Evolutionary conservation across 1,140 invertebrate species (phyloP), one percentile per base, ranked within the genome.

Genomic region (Bombus impatiens): DNA sequence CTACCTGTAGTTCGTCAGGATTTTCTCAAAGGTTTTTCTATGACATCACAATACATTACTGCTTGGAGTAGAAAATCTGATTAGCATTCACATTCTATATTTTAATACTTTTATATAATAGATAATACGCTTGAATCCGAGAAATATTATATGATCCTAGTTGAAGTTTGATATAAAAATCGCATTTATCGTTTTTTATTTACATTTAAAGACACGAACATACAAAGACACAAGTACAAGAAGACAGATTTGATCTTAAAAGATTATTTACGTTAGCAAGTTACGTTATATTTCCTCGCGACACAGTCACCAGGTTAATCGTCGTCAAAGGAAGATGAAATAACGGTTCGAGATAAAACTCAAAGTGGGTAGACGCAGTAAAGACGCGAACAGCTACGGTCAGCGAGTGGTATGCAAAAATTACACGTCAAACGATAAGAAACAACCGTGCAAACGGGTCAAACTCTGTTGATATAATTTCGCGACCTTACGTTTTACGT

Each of bases 381-480:
- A 35, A 35, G 8, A 47, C 47, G 47, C 47, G 15, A 47, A 5
- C 67, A 22, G 18, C 3, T 68, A 2, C 28, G 10, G 18, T 35
- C 1, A 3, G 67, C 32, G 8, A 67, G 1, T 6, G n/a, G n/a
- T 18, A 32, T 8, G 74, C 67, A 40, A 53, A 53, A 40, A 37
- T 40, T 28, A 84, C 62, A 35, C 12, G 32, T 18, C 32, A 59
- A 89, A 86, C 82, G 57, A 78, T 70, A 37, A 47, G 67, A 40
- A 22, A 28, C 9, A 13, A 25, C 2, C 32, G 72, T 77, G 40
- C 42, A 77, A 67, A 28, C 53, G 70, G 79, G 76, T 84, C 76
- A 59, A 47, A 47, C 81, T 71, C 74, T 77, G 87, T 86, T 79
- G 87, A 89, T 89, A 86, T 75, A 87, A 89, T 89, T 89, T 84